Base-by-base conservation (phyloP, 2,888 invertebrate species). In the Mermis nigrescens region DNA sequence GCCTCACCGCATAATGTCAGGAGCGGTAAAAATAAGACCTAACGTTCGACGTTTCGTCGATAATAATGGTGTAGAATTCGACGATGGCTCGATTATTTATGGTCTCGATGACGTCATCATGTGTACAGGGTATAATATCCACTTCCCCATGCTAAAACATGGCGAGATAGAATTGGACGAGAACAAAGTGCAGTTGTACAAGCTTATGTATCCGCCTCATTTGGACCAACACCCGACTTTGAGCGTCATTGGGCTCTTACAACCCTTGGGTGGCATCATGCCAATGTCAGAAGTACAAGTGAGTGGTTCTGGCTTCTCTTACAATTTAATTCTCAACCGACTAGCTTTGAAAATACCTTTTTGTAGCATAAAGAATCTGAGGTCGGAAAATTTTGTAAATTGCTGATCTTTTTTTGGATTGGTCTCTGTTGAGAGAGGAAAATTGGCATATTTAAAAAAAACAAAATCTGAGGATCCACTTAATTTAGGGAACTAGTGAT, bases 201-300 rank as follows among this genome's bases (percentile, higher is more conserved):
- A 75, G 64, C 75, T 69, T 61, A 70, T 75, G 59, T 75, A 73
- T 61, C 75, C 75, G 0, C 70, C 72, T 19, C 56, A 64, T 22
- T 60, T 64, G 56, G 58, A 63, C 12, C n/a, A n/a, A n/a, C 69
- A 69, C 4, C 15, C n/a, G 3, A 53, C 57, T 26, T 31, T 58
- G n/a, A 7, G 22, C 3, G 63, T 72, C 12, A 67, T 73, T 45
- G 73, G 76, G 0, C 65, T 76, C 22, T 71, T 76, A 31, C 76
- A 76, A 60, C 73, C 75, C 2, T 72, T 75, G 51, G 76, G 76
- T 1, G 71, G 75, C 15, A 72, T 76, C 12, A 72, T 74, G 65
- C 76, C 76, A 1, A 73, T 76, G 31, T 66, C 74, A 0, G 76
- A 76, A 64, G 72, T 76, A 61, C 76, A 76, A n/a, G n/a, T n/a